Evolutionary conservation across 2,113 vertebrate species (phyloP).

Genomic region (Tichodroma muraria): DNA sequence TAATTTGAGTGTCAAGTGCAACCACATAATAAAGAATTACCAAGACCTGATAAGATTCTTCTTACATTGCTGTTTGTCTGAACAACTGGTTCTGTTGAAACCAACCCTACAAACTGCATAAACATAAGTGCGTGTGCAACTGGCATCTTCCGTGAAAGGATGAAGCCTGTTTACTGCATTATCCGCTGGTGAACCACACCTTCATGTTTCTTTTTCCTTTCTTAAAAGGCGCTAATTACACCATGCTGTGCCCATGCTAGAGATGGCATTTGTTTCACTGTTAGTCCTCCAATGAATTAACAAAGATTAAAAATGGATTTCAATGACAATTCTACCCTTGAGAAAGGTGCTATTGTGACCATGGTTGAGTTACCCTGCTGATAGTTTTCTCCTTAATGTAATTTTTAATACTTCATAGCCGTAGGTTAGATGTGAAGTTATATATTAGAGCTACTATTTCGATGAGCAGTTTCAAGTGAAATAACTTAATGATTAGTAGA

Average conservation of each 20-base stretch:
- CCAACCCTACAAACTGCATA: conserved; percentile 40
- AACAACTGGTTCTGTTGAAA: conserved; percentile 60
- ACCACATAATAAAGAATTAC: conserved; percentile 66
- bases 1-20: conserved; percentile 75
- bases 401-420: conserved; percentile 40
- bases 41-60: conserved; percentile 60
- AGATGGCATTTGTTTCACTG: conserved; percentile 39
- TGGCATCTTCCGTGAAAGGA: conserved; percentile 23
- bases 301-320: conserved; percentile 57
- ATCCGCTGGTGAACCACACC: not conserved
- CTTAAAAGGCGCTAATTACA: conserved; percentile 20
- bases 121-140: not conserved
- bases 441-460: conserved; percentile 53
- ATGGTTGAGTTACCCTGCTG: conserved; percentile 61
- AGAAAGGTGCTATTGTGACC: conserved; percentile 42
- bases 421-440: conserved; percentile 45
- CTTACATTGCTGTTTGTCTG: conserved; percentile 37
- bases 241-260: not conserved
- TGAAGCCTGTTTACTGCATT: not conserved
- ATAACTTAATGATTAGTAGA: conserved; percentile 2
- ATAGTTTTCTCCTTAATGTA: conserved; percentile 59
- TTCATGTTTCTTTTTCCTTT: conserved; percentile 17
- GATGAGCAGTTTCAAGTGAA: conserved; percentile 39
- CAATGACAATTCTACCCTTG: conserved; percentile 60
- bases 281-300: conserved; percentile 53